Evolutionary conservation across 2,888 invertebrate species (phyloP).

Genomic region (Catocala nupta): DNA sequence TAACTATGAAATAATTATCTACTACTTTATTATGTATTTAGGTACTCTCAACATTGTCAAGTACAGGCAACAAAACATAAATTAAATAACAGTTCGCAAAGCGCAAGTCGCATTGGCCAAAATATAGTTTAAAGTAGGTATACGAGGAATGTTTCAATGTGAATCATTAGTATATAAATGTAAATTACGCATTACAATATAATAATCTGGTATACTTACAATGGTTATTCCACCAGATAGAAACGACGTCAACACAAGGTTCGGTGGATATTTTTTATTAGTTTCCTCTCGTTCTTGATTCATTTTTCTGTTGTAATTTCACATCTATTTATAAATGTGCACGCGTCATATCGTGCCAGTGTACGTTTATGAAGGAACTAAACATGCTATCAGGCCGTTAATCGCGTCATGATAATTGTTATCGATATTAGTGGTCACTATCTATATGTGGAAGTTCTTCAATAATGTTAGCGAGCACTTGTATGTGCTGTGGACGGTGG

Average conservation of each 20-base stretch:
- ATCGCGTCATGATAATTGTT: conserved; percentile 79
- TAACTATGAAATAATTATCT: too few species aligned
- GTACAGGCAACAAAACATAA: too few species aligned
- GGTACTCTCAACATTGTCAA: too few species aligned
- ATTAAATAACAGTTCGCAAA: conserved; percentile 22
- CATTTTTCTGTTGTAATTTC: conserved; percentile 43
- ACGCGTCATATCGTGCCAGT: conserved; percentile 64
- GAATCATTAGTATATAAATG: conserved; percentile 19
- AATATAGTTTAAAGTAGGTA: not conserved
- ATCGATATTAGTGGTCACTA: conserved; percentile 72
- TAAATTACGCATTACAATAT: not conserved
- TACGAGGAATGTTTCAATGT: not conserved
- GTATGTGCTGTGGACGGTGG: not conserved
- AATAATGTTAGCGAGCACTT: conserved; percentile 31
- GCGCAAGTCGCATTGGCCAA: conserved; percentile 4
- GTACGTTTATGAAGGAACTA: conserved; percentile 65
- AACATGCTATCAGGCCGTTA: conserved; percentile 64
- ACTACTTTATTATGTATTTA: too few species aligned
- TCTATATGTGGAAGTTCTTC: conserved; percentile 51
- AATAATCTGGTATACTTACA: conserved; percentile 60
- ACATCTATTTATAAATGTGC: conserved; percentile 36
- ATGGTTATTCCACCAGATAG: conserved; percentile 64
- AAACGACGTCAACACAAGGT: conserved; percentile 56
- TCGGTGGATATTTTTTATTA: conserved; percentile 49
- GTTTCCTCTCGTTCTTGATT: conserved; percentile 32